phyloP scores from a whole-genome alignment of 2,888 invertebrate species.

The Eristalis tenax region DNA sequence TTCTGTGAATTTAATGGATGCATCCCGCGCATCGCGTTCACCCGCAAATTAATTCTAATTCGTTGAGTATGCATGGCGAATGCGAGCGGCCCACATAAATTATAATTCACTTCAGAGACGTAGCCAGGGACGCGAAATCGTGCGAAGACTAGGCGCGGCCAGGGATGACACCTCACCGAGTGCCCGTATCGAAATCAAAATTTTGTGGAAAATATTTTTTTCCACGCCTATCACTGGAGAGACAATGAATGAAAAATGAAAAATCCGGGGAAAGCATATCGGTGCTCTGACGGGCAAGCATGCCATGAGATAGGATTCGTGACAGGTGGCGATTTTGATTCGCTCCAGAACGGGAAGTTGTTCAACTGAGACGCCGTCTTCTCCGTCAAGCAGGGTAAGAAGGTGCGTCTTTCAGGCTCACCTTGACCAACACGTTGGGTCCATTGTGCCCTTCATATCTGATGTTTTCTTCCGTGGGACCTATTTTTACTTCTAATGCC shows the following conservation, averaged over 20 bases:
- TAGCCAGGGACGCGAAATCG: background rate
- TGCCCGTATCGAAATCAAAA: constrained; percentile 11
- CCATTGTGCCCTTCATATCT: no score
- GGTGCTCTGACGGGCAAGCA: background rate
- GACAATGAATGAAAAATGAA: background rate
- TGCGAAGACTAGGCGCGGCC: background rate
- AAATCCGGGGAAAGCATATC: background rate
- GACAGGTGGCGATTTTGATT: background rate
- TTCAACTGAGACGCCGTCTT: background rate
- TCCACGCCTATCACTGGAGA: background rate
- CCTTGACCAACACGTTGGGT: no score
- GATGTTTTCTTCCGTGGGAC: no score
- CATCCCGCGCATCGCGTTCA: constrained; percentile 5
- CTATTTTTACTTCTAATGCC: no score
- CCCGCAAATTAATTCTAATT: constrained; percentile 22
- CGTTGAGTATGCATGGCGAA: constrained; percentile 32
- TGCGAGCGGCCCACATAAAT: background rate
- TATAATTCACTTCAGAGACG: constrained; percentile 7
- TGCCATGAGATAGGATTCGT: background rate
- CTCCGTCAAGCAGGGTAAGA: no score
- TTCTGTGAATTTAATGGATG: constrained; percentile 18
- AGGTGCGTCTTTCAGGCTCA: no score
- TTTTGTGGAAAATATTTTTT: background rate
- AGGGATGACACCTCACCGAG: background rate
- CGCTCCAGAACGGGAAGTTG: background rate